Evolutionary conservation across 2,888 invertebrate species (phyloP).

Genomic region (Sphaerophoria taeniata): DNA sequence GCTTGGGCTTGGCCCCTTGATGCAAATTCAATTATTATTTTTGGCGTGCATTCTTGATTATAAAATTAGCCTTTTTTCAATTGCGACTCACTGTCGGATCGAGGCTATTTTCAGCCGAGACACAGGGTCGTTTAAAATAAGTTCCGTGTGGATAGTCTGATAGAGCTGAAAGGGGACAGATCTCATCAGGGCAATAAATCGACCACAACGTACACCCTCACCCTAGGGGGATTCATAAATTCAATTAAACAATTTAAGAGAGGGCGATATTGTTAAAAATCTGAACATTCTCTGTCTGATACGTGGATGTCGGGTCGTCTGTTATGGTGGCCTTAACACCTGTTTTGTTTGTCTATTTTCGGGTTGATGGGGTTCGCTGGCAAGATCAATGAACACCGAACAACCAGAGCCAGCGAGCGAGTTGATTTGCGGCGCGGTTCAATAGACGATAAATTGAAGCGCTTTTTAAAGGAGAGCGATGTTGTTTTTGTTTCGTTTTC

Average conservation of each 20-base stretch:
- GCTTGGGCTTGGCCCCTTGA: constrained; percentile 20
- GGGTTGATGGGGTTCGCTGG: constrained; percentile 35
- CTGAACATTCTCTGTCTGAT: not conserved
- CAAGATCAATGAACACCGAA: constrained; percentile 37
- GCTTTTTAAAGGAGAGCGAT: constrained; percentile 18
- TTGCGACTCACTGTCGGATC: constrained; percentile 48
- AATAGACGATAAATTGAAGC: constrained; percentile 60
- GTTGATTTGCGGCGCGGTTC: constrained; percentile 38
- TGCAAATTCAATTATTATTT: constrained; percentile 33
- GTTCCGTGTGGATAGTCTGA: constrained; percentile 47
- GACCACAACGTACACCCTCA: not conserved
- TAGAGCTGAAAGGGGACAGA: constrained; percentile 27
- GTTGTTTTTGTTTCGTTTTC: not conserved
- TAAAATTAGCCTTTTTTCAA: constrained; percentile 46
- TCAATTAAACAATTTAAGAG: too few species aligned
- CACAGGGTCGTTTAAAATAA: constrained; percentile 56
- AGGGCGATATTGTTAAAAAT: not conserved
- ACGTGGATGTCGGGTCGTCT: not conserved
- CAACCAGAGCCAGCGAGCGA: not conserved
- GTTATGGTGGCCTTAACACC: constrained; percentile 34
- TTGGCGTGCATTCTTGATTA: constrained; percentile 48
- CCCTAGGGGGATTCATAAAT: too few species aligned
- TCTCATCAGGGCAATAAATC: constrained; percentile 46
- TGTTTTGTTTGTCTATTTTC: constrained; percentile 41
- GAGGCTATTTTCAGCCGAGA: constrained; percentile 43